Base-by-base conservation (phyloP, 2,113 vertebrate species). In the Chaetops frenatus region DNA sequence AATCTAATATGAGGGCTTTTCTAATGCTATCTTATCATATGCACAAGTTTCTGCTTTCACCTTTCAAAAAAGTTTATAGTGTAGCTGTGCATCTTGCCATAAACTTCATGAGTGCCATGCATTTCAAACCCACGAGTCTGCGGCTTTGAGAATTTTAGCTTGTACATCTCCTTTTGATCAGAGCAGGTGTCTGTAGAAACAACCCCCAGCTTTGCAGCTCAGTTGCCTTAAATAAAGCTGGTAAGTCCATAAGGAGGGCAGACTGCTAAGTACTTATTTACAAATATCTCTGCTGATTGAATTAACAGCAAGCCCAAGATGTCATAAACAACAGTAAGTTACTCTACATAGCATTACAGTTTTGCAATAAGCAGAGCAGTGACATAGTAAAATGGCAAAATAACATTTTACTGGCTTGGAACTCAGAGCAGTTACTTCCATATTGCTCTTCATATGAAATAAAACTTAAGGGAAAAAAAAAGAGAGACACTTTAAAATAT, bases 1-100 rank as follows among this genome's bases (percentile, higher is more conserved):
- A 96, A 88, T 93, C 70, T 80, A 81, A 72, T 69, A 91, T 80
- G 92, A 96, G 53, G 29, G 28, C n/a, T 92, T 45, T 74, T 87
- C 89, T 79, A 76, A 42, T 20, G 15, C 40, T 81, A 27, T 84
- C 84, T 94, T 87, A 85, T 76, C 65, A 66, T 42, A 69, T 18
- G 19, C 54, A 81, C 0, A 0, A 82, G 15, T 45, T 91, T 84
- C 50, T 69, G 36, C 29, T 94, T 93, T 54, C 56, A 84, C 81
- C 48, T 81, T 92, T 86, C 90, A 90, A 70, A 94, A 77, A 40
- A 44, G 76, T 28, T 48, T 87, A 65, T 27, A 27, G 10, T 50
- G 44, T 66, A 65, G n/a, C 50, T 50, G 58, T 86, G 45, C 7
- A 7, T 76, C 53, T 94, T 92, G 50, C 45, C 58, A 72, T 45